phyloP scores from a whole-genome alignment of 2,797 vertebrate species.

The Syngnathus rostellatus region DNA sequence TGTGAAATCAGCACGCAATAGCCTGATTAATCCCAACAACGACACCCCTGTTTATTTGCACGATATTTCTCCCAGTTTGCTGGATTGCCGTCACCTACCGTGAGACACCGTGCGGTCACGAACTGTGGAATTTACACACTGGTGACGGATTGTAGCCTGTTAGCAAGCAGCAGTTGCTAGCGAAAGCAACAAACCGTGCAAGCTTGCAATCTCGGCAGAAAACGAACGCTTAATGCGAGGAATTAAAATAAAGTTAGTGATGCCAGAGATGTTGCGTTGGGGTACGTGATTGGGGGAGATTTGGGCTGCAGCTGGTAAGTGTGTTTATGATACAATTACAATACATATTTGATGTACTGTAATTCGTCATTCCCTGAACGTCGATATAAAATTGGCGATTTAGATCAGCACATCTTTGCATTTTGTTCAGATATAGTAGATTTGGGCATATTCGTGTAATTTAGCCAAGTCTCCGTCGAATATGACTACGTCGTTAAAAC shows the following conservation, averaged over 20 bases:
- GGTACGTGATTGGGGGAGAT: background rate
- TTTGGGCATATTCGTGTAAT: no score
- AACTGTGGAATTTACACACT: background rate
- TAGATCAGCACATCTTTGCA: background rate
- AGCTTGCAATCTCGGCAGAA: no score
- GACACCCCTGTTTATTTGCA: background rate
- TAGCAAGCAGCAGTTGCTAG: conserved; percentile 27
- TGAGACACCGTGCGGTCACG: background rate
- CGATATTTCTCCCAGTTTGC: no score
- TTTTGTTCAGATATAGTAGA: no score
- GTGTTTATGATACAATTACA: conserved; percentile 24
- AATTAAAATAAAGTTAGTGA: conserved; percentile 10
- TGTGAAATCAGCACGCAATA: background rate
- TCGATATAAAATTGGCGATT: background rate
- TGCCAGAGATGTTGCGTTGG: background rate
- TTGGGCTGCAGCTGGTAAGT: conserved; percentile 35
- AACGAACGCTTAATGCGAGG: background rate
- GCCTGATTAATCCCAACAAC: background rate
- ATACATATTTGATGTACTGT: background rate
- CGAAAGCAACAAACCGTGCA: background rate
- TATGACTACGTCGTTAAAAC: background rate
- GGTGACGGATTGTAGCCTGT: conserved; percentile 14
- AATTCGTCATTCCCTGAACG: background rate
- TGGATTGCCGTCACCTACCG: background rate
- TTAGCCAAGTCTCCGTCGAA: background rate